Evolutionary conservation across 2,797 vertebrate genomes (phyloP).

Genomic region (Megalops cyprinoides): DNA sequence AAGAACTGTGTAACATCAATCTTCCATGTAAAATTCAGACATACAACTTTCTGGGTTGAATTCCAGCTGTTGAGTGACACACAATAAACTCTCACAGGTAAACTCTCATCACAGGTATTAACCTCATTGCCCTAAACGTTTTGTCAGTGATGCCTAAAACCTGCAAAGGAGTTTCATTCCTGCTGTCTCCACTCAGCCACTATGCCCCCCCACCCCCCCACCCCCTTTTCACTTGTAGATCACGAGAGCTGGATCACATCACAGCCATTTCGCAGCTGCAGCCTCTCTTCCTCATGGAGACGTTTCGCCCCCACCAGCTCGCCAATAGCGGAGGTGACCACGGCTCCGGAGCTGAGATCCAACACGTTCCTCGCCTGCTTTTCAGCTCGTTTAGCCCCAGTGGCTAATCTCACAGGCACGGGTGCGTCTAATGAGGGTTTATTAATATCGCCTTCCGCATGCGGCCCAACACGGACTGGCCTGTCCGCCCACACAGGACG

Average conservation of each 20-base stretch:
- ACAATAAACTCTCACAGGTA: background rate
- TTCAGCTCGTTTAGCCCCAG: background rate
- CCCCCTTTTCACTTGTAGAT: constrained; percentile 24
- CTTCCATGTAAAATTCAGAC: background rate
- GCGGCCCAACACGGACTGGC: background rate
- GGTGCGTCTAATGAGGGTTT: constrained; percentile 25
- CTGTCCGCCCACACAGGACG: constrained; percentile 8
- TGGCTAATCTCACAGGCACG: constrained; percentile 8
- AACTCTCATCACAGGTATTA: no score
- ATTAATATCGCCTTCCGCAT: constrained; percentile 30
- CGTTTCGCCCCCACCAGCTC: background rate
- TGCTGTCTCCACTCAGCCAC: background rate
- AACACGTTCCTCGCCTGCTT: constrained; percentile 3
- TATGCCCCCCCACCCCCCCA: background rate
- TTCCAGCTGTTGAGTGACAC: background rate
- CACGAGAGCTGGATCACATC: background rate
- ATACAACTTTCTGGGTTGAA: background rate
- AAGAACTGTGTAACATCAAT: background rate
- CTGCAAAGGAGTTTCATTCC: background rate
- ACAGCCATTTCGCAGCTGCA: background rate
- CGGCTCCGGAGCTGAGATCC: constrained; percentile 1
- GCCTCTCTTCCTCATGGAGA: background rate
- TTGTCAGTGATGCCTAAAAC: background rate
- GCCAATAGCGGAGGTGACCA: constrained; percentile 23
- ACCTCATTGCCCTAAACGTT: no score